Evolutionary conservation across 1,140 invertebrate genomes (phyloP), one percentile per base, ranked within the genome.

Genomic region (Plectrocnemia conspersa): DNA sequence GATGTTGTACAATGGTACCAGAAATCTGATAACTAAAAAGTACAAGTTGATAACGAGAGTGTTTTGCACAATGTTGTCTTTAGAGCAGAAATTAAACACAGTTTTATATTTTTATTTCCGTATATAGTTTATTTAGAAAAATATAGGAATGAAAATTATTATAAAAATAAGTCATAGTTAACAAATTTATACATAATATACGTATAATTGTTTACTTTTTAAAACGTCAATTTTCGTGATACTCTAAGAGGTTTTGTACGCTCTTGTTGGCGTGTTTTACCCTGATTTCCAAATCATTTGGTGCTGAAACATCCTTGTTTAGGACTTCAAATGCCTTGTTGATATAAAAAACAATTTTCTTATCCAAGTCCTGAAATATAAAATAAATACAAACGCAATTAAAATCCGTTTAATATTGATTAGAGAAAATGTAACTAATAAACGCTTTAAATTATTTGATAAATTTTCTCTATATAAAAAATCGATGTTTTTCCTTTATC

Each of bases 341-440:
- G 63, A 76, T 73, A 21, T 65, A 70, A 46, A 62, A 69, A 50
- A 75, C 69, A 46, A 75, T 71, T 66, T 75, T 72, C 15, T 66
- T 61, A 54, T 74, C 70, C 44, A 74, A 61, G 18, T 71, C 69
- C 74, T 76, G 66, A 41, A 71, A 72, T 57, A 27, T 61, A 58
- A 52, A 15, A 55, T 42, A 52, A 52, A 42, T 38, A 13, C 6
- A 48, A n/a, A 19, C 2, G 38, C 10, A 3, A 38, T 11, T 38
- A 38, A 15, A 10, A n/a, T n/a, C n/a, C n/a, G n/a, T n/a, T n/a
- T n/a, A n/a, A n/a, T n/a, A n/a, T n/a, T n/a, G n/a, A n/a, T n/a
- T n/a, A n/a, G n/a, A n/a, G n/a, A n/a, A n/a, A n/a, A n/a, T n/a
- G n/a, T n/a, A n/a, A n/a, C n/a, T n/a, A n/a, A n/a, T n/a, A n/a